A percentile compares a stretch with the other conserved stretches of the same genome.
Evolutionary conservation across 2,888 invertebrate genomes (phyloP).

Genomic region (Drosophila neotestacea): DNA sequence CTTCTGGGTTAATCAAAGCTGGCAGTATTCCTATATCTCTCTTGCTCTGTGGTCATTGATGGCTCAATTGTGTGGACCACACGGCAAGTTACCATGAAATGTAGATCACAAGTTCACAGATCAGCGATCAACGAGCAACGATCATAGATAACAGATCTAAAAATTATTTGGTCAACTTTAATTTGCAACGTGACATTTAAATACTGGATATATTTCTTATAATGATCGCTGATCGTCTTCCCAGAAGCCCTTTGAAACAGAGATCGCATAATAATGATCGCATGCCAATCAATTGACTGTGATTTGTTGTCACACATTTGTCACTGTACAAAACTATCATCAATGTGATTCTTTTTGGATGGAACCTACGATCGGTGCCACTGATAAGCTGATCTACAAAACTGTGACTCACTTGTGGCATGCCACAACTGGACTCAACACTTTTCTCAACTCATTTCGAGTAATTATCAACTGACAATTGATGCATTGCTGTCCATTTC

Average conservation of each 20-base stretch:
- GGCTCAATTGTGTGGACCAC: constrained; percentile 78
- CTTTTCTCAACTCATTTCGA: constrained; percentile 50
- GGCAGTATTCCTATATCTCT: constrained; percentile 47
- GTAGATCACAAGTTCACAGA: constrained; percentile 45
- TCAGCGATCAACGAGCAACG: background rate
- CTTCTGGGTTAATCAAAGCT: constrained; percentile 73
- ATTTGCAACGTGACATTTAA: background rate
- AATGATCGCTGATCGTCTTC: constrained; percentile 2
- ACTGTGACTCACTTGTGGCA: constrained; percentile 56
- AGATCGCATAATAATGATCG: constrained; percentile 23
- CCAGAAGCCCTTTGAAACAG: background rate
- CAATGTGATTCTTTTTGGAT: constrained; percentile 29
- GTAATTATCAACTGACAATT: constrained; percentile 58
- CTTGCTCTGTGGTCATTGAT: constrained; percentile 40
- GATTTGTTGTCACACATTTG: constrained; percentile 80
- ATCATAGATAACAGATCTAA: background rate
- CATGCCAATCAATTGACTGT: constrained; percentile 57
- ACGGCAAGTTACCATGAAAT: constrained; percentile 68
- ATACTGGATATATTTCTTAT: background rate
- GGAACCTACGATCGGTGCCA: constrained; percentile 2
- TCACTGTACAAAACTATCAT: constrained; percentile 68
- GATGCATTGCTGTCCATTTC: constrained; percentile 67
- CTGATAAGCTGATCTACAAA: constrained; percentile 56
- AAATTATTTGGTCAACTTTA: background rate
- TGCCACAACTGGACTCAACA: constrained; percentile 51